These are phyloP conservation scores for Tragelaphus strepsiceros DNA, from an alignment of 2,113 vertebrate species.

Conservation along the genomic window DNA sequence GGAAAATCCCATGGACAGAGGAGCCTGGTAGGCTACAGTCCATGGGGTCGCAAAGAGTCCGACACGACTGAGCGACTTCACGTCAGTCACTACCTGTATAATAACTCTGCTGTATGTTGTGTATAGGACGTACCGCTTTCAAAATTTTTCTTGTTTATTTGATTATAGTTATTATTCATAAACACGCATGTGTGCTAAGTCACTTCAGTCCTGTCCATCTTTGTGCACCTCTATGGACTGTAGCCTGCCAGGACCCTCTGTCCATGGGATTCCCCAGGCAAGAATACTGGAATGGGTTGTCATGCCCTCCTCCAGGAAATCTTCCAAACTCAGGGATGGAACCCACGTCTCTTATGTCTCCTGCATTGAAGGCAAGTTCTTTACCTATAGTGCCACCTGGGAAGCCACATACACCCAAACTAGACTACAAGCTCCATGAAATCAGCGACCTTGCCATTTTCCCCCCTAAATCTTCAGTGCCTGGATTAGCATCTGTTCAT, in stretches of 20 bases:
- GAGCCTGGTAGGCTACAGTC: too few relatives aligned
- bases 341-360: not conserved
- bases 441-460: not conserved
- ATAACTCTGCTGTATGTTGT: not conserved
- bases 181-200: not conserved
- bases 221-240: not conserved
- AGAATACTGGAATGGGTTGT: not conserved
- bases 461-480: not conserved
- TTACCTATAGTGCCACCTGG: not conserved
- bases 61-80: too few relatives aligned
- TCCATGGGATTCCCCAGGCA: not conserved
- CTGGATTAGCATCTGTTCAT: not conserved
- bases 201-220: not conserved
- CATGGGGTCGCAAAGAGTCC: too few relatives aligned
- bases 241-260: not conserved
- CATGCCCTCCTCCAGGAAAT: not conserved
- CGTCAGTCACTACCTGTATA: not conserved
- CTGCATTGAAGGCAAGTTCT: not conserved
- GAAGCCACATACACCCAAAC: not conserved
- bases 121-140: not conserved
- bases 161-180: not conserved
- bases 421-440: not conserved
- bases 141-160: not conserved
- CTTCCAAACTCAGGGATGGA: not conserved
- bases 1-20: too few relatives aligned